Conservation (phyloP, 2,888 invertebrate genomes). For the Orthosia gothica region DNA sequence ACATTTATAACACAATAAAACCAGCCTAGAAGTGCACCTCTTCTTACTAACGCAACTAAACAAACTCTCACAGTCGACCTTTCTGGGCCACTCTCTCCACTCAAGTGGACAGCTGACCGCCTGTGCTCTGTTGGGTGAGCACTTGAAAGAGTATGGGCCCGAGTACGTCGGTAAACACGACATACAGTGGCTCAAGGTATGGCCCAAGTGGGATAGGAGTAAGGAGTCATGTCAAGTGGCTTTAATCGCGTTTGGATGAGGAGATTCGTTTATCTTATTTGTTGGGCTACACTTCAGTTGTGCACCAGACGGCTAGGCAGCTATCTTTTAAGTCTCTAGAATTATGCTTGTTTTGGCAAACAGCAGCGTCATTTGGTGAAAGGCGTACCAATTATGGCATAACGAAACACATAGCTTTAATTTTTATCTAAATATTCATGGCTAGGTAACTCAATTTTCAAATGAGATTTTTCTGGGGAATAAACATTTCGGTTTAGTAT, state of each 20-base stretch:
- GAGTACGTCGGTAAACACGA: slow-evolving; percentile 36
- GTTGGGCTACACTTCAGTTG: not conserved
- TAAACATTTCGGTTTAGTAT: no score
- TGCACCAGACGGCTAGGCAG: no score
- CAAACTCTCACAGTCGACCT: slow-evolving; percentile 12
- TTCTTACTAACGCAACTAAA: slow-evolving; percentile 1
- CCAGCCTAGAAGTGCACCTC: not conserved
- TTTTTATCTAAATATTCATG: no score
- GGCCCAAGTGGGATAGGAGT: slow-evolving; percentile 3
- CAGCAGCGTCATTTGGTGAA: not conserved
- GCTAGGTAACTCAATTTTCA: no score
- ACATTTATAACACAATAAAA: not conserved
- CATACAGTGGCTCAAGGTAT: not conserved
- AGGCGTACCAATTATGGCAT: no score
- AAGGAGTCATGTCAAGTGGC: not conserved
- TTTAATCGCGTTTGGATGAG: not conserved
- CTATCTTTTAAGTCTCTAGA: not conserved
- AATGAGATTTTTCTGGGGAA: no score
- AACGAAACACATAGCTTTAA: no score
- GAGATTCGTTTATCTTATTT: not conserved
- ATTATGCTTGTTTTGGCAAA: not conserved
- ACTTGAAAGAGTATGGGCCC: slow-evolving; percentile 34
- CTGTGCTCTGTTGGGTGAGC: slow-evolving; percentile 21
- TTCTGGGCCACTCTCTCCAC: slow-evolving; percentile 2
- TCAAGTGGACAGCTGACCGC: slow-evolving; percentile 41